Percentiles rank a stretch among this genome's conserved stretches.
phyloP scores from a whole-genome alignment of 2,113 vertebrate genomes.

The Campylomormyrus tamandua region DNA sequence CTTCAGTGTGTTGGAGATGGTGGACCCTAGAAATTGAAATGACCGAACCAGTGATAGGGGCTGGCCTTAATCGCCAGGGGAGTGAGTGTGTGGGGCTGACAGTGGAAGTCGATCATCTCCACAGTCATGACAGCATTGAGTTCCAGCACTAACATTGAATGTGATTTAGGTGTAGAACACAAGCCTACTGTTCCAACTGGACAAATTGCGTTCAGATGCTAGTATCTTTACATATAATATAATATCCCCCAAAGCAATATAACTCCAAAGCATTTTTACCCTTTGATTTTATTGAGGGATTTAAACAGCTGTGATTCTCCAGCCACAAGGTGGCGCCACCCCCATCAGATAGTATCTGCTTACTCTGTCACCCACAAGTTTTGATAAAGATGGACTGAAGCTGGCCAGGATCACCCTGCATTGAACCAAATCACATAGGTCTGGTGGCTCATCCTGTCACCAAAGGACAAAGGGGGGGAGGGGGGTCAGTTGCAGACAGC shows the following conservation, averaged over 20 bases:
- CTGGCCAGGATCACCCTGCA: too few species aligned
- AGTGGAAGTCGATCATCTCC: background rate
- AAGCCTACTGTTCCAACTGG: background rate
- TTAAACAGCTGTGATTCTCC: background rate
- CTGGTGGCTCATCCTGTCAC: background rate
- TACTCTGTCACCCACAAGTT: background rate
- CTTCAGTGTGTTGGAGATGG: background rate
- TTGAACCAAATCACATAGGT: background rate
- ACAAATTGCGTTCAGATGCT: background rate
- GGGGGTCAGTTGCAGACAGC: too few species aligned
- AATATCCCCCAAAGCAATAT: too few species aligned
- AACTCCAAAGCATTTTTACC: background rate
- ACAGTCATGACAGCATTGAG: background rate
- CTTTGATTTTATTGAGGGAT: constrained; percentile 44
- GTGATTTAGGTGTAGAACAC: background rate
- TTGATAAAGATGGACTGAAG: background rate
- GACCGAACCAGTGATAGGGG: background rate
- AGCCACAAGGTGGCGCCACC: background rate
- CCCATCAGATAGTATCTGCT: background rate
- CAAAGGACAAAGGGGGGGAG: background rate
- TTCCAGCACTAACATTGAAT: background rate
- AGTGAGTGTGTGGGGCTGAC: background rate
- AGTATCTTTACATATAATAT: background rate
- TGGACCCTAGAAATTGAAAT: too few species aligned
- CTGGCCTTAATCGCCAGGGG: background rate